Evolutionary conservation across 2,888 invertebrate genomes (phyloP).

Genomic region (Tinea trinotella): DNA sequence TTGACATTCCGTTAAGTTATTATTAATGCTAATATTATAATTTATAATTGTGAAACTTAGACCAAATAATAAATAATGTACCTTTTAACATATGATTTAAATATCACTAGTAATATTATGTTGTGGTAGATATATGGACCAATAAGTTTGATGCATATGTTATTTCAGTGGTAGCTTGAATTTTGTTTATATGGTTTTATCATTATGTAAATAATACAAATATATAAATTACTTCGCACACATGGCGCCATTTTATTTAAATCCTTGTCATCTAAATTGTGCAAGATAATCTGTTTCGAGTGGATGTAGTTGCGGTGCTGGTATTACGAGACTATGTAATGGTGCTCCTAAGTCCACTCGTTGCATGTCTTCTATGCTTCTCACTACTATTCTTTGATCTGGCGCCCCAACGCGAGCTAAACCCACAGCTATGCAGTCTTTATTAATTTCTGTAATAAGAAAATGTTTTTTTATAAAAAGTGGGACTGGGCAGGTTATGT

Average conservation of each 20-base stretch:
- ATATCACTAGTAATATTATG: constrained; percentile 51
- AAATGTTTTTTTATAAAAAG: no score
- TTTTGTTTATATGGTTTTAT: constrained; percentile 60
- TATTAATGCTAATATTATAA: constrained; percentile 59
- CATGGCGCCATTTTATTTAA: background rate
- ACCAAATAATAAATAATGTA: constrained; percentile 73
- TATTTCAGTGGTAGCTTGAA: constrained; percentile 57
- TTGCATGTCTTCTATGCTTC: constrained; percentile 82
- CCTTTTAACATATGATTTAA: constrained; percentile 65
- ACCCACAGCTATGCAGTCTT: constrained; percentile 83
- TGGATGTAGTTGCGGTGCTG: constrained; percentile 88
- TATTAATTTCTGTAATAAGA: constrained; percentile 50
- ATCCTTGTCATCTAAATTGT: constrained; percentile 73
- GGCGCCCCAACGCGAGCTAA: constrained; percentile 92
- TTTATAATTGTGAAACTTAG: constrained; percentile 69
- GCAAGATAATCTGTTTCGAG: constrained; percentile 90
- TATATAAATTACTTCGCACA: constrained; percentile 47
- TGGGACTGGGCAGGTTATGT: no score
- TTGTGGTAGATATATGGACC: constrained; percentile 69
- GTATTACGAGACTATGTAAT: constrained; percentile 93
- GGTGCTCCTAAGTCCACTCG: constrained; percentile 86
- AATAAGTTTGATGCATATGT: constrained; percentile 58
- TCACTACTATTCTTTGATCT: constrained; percentile 83
- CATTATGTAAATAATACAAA: constrained; percentile 68
- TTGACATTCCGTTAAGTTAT: constrained; percentile 64